Evolutionary conservation across 2,797 vertebrate genomes (phyloP).

Genomic region (Anomalospiza imberbis): DNA sequence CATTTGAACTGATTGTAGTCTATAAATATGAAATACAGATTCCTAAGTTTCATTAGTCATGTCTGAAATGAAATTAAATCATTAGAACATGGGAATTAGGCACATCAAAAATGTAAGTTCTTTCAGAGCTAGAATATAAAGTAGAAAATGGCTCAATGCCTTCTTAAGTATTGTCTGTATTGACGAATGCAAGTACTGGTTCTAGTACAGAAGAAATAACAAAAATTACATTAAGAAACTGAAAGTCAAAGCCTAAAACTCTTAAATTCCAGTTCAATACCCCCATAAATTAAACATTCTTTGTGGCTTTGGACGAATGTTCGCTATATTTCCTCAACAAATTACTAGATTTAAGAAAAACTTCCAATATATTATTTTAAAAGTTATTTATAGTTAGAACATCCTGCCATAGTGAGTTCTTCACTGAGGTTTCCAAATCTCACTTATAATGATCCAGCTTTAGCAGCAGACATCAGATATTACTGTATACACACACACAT

Average conservation of each 20-base stretch:
- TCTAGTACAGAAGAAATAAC: not conserved
- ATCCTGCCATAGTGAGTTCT: not conserved
- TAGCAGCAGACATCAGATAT: not conserved
- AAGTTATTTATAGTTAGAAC: not conserved
- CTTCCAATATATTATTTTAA: not conserved
- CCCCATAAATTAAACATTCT: not conserved
- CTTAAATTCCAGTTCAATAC: not conserved
- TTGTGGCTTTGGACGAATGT: not conserved
- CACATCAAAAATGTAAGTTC: not conserved
- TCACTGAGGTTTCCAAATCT: not conserved
- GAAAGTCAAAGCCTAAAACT: not conserved
- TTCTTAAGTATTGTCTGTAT: not conserved
- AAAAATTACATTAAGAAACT: not conserved
- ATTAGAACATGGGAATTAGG: not conserved
- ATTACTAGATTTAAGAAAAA: not conserved
- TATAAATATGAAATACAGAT: not conserved
- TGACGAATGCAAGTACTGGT: not conserved
- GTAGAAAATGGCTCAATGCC: not conserved
- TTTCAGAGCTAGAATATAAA: not conserved
- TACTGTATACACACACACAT: rapidly evolving
- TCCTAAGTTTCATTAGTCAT: not conserved
- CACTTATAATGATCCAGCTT: not conserved
- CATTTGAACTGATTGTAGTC: not conserved
- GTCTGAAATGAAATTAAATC: not conserved
- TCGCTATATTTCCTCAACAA: not conserved